These are phyloP conservation scores for Drosophila tropicalis DNA, from an alignment of 1,140 invertebrate species.

Conservation along the genomic window DNA sequence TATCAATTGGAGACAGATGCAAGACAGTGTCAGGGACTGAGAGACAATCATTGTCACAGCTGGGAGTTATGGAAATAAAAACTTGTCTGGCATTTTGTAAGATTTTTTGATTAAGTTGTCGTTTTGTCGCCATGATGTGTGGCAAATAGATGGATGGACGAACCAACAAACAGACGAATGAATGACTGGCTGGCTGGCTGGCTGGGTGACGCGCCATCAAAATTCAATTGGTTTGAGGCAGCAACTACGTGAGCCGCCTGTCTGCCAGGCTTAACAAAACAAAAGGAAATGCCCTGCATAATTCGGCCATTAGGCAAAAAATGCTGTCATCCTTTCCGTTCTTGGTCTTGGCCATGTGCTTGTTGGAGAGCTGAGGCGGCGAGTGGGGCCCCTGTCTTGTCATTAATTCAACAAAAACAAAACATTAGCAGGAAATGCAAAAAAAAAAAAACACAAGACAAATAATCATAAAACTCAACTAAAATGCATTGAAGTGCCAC, in stretches of 20 bases:
- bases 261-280: constrained; percentile 34
- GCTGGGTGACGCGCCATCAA: constrained; percentile 51
- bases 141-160: constrained; percentile 31
- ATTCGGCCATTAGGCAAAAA: constrained; percentile 65
- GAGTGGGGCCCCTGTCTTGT: constrained; percentile 51
- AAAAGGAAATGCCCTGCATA: constrained; percentile 57
- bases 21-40: not conserved
- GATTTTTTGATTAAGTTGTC: constrained; percentile 76
- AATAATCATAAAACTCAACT: constrained; percentile 9
- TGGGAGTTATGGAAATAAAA: constrained; percentile 62
- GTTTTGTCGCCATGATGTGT: constrained; percentile 53
- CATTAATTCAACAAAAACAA: constrained; percentile 63
- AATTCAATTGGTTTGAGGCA: constrained; percentile 75
- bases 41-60: constrained; percentile 28
- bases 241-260: constrained; percentile 61
- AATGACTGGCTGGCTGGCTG: not conserved
- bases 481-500: constrained; percentile 32
- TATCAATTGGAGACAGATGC: constrained; percentile 60
- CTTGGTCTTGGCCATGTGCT: constrained; percentile 29
- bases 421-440: constrained; percentile 49
- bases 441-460: constrained; percentile 23
- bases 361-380: constrained; percentile 22
- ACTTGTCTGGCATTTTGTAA: constrained; percentile 57
- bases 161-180: not conserved
- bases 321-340: constrained; percentile 28